phyloP scores from a whole-genome alignment of 1,140 invertebrate species.

The Phthorimaea operculella region DNA sequence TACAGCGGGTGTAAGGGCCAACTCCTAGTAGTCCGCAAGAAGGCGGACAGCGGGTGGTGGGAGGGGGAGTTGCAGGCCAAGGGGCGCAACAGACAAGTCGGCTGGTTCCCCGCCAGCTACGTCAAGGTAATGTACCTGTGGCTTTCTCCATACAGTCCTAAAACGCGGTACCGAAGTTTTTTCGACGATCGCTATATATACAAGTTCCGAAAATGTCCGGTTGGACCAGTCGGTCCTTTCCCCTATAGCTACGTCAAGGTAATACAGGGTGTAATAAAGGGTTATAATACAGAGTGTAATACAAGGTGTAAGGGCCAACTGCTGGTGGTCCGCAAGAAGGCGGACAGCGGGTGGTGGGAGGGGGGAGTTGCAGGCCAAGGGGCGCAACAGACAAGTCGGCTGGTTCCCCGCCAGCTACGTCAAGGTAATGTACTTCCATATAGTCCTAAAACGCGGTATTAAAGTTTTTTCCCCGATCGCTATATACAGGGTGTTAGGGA shows the following conservation, averaged over 20 bases:
- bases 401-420: conserved; percentile 99
- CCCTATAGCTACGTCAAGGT: too few relatives aligned
- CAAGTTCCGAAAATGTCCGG: too few relatives aligned
- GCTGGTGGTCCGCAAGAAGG: conserved; percentile 96
- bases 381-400: conserved; percentile 93
- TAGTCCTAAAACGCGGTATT: too few relatives aligned
- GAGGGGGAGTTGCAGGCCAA: conserved; percentile 98
- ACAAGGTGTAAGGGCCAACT: conserved; percentile 97
- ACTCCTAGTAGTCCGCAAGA: conserved; percentile 95
- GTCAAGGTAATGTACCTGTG: conserved; percentile 91
- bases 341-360: conserved; percentile 98
- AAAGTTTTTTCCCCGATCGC: too few relatives aligned
- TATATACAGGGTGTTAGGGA: too few relatives aligned
- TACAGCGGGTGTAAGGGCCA: too few relatives aligned
- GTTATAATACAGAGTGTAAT: too few relatives aligned
- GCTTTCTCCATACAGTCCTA: not conserved
- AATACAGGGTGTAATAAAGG: too few relatives aligned
- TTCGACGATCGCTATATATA: too few relatives aligned
- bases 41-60: conserved; percentile 98
- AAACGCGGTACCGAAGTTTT: too few relatives aligned
- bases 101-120: conserved; percentile 98
- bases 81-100: conserved; percentile 94
- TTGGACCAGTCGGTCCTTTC: too few relatives aligned
- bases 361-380: conserved; percentile 97
- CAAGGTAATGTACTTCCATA: conserved; percentile 85